Evolutionary conservation across 2,113 vertebrate genomes (phyloP).

Genomic region (Stictonetta naevosa): DNA sequence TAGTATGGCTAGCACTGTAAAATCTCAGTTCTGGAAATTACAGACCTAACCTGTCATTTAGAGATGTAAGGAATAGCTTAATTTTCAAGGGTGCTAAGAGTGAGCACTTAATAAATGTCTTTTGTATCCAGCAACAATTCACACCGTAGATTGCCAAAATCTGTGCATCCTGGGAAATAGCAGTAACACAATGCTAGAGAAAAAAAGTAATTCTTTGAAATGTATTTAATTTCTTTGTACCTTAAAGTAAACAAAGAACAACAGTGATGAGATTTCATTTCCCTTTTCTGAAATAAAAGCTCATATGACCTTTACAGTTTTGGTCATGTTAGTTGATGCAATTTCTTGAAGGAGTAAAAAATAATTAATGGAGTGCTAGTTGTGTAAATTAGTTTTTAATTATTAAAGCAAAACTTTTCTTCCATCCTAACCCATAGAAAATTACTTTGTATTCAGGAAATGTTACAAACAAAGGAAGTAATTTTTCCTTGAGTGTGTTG

Average conservation of each 20-base stretch:
- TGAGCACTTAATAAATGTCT: background rate
- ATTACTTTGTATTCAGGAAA: background rate
- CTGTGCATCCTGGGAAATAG: background rate
- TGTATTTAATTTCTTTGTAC: background rate
- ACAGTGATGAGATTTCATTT: background rate
- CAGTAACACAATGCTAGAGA: background rate
- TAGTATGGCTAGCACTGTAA: background rate
- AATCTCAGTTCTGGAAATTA: background rate
- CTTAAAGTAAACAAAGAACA: background rate
- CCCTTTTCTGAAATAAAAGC: background rate
- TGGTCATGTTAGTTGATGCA: background rate
- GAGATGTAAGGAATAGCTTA: background rate
- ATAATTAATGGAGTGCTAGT: background rate
- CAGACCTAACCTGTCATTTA: background rate
- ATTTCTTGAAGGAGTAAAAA: background rate
- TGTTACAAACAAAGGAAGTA: background rate
- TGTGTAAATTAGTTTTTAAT: background rate
- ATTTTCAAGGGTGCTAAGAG: background rate
- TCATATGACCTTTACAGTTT: fast-evolving
- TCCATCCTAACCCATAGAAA: background rate
- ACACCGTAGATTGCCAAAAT: background rate
- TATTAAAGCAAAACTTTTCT: background rate
- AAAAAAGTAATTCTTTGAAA: background rate
- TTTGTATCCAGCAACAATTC: background rate
- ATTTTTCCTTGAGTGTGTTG: background rate